Evolutionary conservation across 2,888 invertebrate species (phyloP), one percentile per base, ranked within the genome.

Genomic region (Tineola bisselliella): DNA sequence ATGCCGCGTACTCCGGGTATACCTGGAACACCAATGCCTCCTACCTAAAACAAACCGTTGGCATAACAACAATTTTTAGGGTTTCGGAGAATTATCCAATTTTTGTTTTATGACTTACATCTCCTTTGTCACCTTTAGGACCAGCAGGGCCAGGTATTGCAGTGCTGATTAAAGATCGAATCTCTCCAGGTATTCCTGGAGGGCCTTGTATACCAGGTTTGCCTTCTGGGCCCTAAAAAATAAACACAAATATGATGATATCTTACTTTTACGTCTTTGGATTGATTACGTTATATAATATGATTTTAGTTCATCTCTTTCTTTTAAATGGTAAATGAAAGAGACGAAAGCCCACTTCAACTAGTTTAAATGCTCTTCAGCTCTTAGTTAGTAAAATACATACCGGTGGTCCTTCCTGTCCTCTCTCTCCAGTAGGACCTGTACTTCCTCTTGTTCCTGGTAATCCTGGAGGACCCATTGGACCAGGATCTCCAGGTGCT

Each of bases 341-440:
- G n/a, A n/a, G n/a, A n/a, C n/a, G n/a, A n/a, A n/a, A n/a, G n/a
- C n/a, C n/a, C n/a, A n/a, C n/a, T n/a, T n/a, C n/a, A n/a, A n/a
- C n/a, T n/a, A n/a, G n/a, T n/a, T n/a, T n/a, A n/a, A n/a, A n/a
- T n/a, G n/a, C n/a, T n/a, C n/a, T n/a, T n/a, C n/a, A n/a, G n/a
- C n/a, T n/a, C 25, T 25, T 25, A 25, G 6, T 4, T 4, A 25
- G 25, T 6, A 54, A 25, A 25, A 57, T 38, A 64, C 64, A 61
- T 66, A 90, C 90, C 68, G 72, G 72, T 43, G 72, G 70, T 63
- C 90, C 90, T 63, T 87, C 84, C 3, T 75, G 72, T 2, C 91
- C 90, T 54, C 74, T 73, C 61, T 81, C 77, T 4, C 88, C 88
- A 8, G 69, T 63, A 0, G 70, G 67, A 0, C 89, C 88, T 8